These are phyloP conservation scores for Odontomyia ornata DNA, from an alignment of 2,888 invertebrate species.

Conservation along the genomic window DNA sequence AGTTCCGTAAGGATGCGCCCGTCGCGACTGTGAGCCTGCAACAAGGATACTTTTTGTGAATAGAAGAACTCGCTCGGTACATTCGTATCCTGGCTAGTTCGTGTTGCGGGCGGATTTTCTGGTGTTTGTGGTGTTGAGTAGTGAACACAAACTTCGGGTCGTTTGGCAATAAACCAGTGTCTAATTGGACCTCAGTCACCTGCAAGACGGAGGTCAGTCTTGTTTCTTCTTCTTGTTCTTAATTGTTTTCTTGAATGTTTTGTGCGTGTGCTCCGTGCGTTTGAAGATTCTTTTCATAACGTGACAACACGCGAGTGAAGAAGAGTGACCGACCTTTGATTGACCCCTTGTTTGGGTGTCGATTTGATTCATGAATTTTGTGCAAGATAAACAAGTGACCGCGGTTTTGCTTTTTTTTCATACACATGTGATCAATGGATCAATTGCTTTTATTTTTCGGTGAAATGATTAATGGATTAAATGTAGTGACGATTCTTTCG, in stretches of 20 bases:
- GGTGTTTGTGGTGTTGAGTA: background rate
- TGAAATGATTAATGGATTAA: background rate
- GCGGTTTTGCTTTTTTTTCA: background rate
- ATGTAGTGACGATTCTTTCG: background rate
- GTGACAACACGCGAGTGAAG: conserved; percentile 44
- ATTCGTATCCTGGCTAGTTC: conserved; percentile 24
- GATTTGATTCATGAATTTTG: conserved; percentile 24
- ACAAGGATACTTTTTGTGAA: conserved; percentile 9
- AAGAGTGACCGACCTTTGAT: conserved; percentile 23
- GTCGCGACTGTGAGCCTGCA: conserved; percentile 15
- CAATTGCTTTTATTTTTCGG: background rate
- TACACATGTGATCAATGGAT: background rate
- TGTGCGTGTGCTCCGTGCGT: conserved; percentile 40
- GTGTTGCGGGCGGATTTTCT: conserved; percentile 25
- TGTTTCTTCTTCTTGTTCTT: background rate
- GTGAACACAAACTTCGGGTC: conserved; percentile 20
- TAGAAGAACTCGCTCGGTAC: background rate
- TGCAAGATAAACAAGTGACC: conserved; percentile 20
- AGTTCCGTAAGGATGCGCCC: conserved; percentile 30
- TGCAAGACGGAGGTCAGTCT: background rate
- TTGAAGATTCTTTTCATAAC: conserved; percentile 35
- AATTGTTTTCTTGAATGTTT: background rate
- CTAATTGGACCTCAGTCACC: conserved; percentile 27
- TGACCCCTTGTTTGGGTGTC: conserved; percentile 24
- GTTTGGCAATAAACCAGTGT: conserved; percentile 3